Conservation (phyloP, 2,113 vertebrate genomes). For the Oostethus manadensis region DNA sequence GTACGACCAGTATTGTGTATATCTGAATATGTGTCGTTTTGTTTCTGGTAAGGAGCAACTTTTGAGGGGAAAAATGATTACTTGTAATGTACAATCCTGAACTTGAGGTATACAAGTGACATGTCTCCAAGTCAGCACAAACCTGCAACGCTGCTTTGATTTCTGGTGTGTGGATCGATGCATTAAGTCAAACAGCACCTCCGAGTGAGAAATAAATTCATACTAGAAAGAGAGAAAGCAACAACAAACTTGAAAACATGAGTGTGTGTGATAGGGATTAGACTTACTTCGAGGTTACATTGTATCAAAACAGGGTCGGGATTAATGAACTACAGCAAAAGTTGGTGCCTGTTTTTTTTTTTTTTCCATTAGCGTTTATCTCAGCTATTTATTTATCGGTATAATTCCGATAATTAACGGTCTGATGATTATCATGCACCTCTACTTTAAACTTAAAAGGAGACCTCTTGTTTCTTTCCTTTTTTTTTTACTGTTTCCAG, state of each 20-base stretch:
- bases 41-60: conserved; percentile 65
- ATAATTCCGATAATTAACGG: too few species aligned
- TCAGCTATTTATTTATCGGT: too few species aligned
- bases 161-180: conserved; percentile 58
- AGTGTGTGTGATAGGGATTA: conserved; percentile 28
- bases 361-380: too few species aligned
- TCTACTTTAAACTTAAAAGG: too few species aligned
- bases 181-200: conserved; percentile 58
- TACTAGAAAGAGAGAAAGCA: conserved; percentile 56
- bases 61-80: conserved; percentile 57
- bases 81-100: conserved; percentile 70
- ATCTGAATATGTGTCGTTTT: conserved; percentile 69
- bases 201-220: conserved; percentile 41
- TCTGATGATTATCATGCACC: too few species aligned
- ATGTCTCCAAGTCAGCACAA: conserved; percentile 64
- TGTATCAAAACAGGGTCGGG: conserved; percentile 75
- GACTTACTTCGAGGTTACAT: conserved; percentile 43
- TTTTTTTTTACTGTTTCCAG: conserved; percentile 79
- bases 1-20: conserved; percentile 76
- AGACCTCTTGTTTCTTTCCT: conserved; percentile 56
- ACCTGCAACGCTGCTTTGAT: conserved; percentile 56
- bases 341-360: too few species aligned
- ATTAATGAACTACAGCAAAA: conserved; percentile 77
- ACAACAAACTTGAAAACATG: conserved; percentile 54
- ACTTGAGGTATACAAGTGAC: conserved; percentile 55